Base-by-base conservation (phyloP, 2,888 invertebrate genomes). In the Hyposoter didymator region DNA sequence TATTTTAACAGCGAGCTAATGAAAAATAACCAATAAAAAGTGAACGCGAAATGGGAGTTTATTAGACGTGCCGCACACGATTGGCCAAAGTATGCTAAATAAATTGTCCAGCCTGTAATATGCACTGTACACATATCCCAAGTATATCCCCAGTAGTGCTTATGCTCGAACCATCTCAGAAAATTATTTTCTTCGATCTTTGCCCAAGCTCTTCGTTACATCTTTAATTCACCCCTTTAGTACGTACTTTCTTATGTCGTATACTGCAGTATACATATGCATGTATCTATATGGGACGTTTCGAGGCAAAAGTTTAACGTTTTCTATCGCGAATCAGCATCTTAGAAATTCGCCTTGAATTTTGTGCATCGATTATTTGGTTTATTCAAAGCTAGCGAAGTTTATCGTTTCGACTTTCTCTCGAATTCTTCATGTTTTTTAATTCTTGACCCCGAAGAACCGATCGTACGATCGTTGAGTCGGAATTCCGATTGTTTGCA, bases 141-240 rank as follows among this genome's bases (percentile, higher is more conserved):
- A 17, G 66, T 59, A 45, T 62, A 12, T 14, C 32, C 62, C 39
- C 39, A 73, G 80, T 45, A 72, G 80, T 81, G 66, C 81, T 49
- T 66, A 39, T 39, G 75, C 28, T 81, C 49, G 69, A 59, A 55
- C 70, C 49, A 45, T 66, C 74, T 70, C 32, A 78, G 74, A 82
- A 82, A 82, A 85, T 85, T 81, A 85, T 82, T 82, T 85, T 74
- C 84, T 78, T 74, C 81, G 78, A 84, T 84, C 62, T 73, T 70
- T 69, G 64, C 52, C 62, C 84, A 64, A 55, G 84, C 82, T 67
- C 78, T 66, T 80, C 80, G 80, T 80, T 73, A 82, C 84, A 85
- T 85, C 82, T 82, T 85, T 85, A 85, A 85, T 85, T 85, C 82
- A 82, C 84, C 82, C 84, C 84, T 85, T 85, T 82, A 82, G 78